Evolutionary conservation across 2,888 invertebrate genomes (phyloP), one percentile per base, ranked within the genome.

Genomic region (Harpagoxenus sublaevis): DNA sequence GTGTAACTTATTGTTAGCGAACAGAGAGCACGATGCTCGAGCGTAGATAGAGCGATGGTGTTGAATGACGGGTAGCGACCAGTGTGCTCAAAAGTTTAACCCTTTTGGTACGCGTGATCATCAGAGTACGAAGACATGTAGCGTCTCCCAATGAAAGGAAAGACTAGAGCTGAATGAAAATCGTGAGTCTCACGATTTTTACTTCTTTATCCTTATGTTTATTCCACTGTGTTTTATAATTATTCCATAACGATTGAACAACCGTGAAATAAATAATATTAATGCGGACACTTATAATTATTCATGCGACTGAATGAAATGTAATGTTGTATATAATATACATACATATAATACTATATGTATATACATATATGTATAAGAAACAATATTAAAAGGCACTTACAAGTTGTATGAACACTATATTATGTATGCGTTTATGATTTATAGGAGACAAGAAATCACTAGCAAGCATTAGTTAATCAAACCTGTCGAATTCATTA

Each of bases 51-150:
- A 75, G 60, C 81, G 45, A 65, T 23, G 85, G 57, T 65, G 82
- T 79, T 89, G 87, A 90, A 90, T 89, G 89, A 87, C 86, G 89
- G 73, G 89, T 89, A 77, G 85, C 68, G 83, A 79, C 68, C 85
- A 78, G 84, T 81, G 84, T 81, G 71, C 86, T 74, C 83, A 70
- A 73, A 77, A 86, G 84, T 82, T 86, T 87, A 89, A 90, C 48
- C 48, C 57, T 60, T 79, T 53, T 53, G 23, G 9, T 60, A 75
- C 51, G 75, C 28, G 65, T 18, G 60, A 45, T 45, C 18, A n/a
- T 45, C 48, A 68, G 12, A 31, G 15, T 23, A 31, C 31, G 9
- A 18, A 31, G 48, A 18, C 18, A 48, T 18, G 66, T 23, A 15
- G 42, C 23, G 23, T 66, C 45, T 55, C 10, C 28, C 53, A 15